phyloP scores from a whole-genome alignment of 2,113 vertebrate genomes.

The Lasiurus cinereus region DNA sequence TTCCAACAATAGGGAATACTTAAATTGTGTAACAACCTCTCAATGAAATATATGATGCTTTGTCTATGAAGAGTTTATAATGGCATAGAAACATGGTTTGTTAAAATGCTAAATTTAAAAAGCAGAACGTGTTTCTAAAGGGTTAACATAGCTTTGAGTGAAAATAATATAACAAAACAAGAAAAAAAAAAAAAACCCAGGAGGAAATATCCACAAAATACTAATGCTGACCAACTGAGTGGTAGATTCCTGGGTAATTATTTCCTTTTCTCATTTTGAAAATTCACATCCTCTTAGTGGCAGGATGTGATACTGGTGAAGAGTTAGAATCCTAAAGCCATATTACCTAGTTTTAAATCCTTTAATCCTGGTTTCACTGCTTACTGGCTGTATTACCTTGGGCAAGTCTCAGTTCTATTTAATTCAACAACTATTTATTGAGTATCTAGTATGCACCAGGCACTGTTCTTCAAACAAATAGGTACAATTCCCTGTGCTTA shows the following conservation, averaged over 20 bases:
- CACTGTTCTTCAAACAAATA: neutral
- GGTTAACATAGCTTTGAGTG: neutral
- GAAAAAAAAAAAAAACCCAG: neutral
- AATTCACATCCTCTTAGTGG: neutral
- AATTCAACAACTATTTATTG: neutral
- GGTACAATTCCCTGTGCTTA: neutral
- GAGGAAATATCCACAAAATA: neutral
- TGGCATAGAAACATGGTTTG: neutral
- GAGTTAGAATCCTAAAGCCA: neutral
- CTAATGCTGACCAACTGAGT: neutral
- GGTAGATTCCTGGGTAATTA: neutral
- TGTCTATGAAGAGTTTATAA: neutral
- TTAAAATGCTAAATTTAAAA: slow-evolving; percentile 5
- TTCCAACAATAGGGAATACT: neutral
- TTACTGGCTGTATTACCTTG: neutral
- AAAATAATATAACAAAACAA: neutral
- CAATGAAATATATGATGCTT: neutral
- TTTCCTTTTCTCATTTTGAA: neutral
- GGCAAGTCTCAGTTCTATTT: neutral
- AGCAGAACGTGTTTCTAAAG: neutral
- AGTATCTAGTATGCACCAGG: neutral
- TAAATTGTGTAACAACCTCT: neutral
- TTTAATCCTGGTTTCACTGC: neutral
- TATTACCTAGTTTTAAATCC: neutral
- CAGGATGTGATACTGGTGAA: neutral